phyloP scores from a whole-genome alignment of 2,797 vertebrate genomes.

The Acipenser transmontanus region DNA sequence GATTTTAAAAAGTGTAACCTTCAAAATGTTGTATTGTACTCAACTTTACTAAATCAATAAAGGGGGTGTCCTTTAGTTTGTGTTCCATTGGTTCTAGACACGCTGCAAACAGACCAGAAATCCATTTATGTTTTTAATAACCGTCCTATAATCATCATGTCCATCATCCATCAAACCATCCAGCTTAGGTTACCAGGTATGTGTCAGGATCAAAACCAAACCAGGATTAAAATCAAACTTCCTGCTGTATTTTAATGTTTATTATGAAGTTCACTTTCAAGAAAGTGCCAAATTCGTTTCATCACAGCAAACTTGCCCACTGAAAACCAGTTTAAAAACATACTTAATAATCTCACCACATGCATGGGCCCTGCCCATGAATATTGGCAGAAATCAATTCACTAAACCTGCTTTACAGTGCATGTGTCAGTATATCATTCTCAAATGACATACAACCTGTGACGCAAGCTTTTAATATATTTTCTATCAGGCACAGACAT shows the following conservation, averaged over 20 bases:
- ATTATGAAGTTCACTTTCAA: constrained; percentile 26
- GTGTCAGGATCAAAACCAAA: background rate
- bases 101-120: too few species aligned
- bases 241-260: background rate
- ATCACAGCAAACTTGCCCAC: constrained; percentile 33
- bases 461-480: too few species aligned
- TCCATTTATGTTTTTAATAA: too few species aligned
- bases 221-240: background rate
- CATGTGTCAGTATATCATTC: background rate
- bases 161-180: background rate
- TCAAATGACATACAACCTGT: background rate
- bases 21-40: too few species aligned
- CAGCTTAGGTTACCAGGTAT: background rate
- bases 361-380: constrained; percentile 21
- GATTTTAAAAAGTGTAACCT: too few species aligned
- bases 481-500: too few species aligned
- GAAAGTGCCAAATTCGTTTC: constrained; percentile 41
- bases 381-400: constrained; percentile 24
- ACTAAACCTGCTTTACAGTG: background rate
- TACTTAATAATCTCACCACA: background rate
- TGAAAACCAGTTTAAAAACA: constrained; percentile 31
- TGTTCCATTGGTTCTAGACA: too few species aligned
- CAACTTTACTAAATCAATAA: too few species aligned
- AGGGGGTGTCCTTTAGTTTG: too few species aligned
- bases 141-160: background rate